phyloP scores from a whole-genome alignment of 2,888 invertebrate species.

The Athalia rosae region DNA sequence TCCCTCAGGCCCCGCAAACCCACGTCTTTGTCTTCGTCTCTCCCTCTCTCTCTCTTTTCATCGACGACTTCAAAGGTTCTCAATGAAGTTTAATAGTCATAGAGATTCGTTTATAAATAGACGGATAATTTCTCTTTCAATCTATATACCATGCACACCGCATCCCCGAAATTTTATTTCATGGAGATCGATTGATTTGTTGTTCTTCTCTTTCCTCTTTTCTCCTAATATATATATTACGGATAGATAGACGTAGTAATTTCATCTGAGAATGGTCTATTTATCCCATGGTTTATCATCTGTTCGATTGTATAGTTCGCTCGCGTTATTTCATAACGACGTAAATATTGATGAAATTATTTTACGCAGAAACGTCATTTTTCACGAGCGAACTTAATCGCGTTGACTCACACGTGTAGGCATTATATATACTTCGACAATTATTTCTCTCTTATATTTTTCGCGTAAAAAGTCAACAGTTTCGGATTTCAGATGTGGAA shows the following conservation, averaged over 20 bases:
- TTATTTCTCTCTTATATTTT: too few species aligned
- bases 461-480: too few species aligned
- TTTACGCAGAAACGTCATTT: constrained; percentile 28
- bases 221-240: too few species aligned
- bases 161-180: neutral
- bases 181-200: neutral
- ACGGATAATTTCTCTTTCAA: too few species aligned
- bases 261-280: neutral
- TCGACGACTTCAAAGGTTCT: constrained; percentile 59
- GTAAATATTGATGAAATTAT: constrained; percentile 38
- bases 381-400: constrained; percentile 10
- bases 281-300: constrained; percentile 24
- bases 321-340: neutral
- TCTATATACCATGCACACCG: neutral
- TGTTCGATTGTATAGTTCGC: constrained; percentile 13
- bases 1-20: too few species aligned
- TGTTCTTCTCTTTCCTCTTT: neutral
- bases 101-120: constrained; percentile 9
- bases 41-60: too few species aligned
- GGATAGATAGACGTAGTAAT: neutral
- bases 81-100: constrained; percentile 54
- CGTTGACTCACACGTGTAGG: too few species aligned
- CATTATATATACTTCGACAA: too few species aligned
- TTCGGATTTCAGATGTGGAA: too few species aligned
- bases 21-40: constrained; percentile 47